A percentile compares a stretch with the other conserved stretches of the same genome.
These are phyloP conservation scores for Caenorhabditis sinica DNA, from an alignment of 2,888 invertebrate genomes.

Conservation along the genomic window DNA sequence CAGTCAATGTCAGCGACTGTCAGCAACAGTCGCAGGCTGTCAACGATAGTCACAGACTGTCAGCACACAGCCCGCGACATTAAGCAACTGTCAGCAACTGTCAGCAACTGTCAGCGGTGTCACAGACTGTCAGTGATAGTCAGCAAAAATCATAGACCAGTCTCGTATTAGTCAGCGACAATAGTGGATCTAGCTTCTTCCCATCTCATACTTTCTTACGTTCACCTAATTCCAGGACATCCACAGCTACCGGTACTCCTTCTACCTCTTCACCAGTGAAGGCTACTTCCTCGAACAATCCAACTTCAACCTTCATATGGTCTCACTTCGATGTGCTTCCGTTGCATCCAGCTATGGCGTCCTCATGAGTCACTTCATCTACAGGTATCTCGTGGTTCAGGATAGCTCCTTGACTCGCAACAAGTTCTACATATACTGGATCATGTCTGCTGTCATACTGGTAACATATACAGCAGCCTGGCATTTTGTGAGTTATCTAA, in stretches of 20 bases:
- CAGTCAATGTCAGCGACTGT: no score
- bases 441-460: background rate
- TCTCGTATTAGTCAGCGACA: no score
- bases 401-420: background rate
- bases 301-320: background rate
- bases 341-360: slow-evolving; percentile 23
- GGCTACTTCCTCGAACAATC: slow-evolving; percentile 17
- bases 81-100: no score
- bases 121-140: no score
- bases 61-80: no score
- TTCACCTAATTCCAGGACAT: background rate
- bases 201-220: no score
- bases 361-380: slow-evolving; percentile 42
- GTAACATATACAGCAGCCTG: background rate
- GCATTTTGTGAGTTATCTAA: slow-evolving; percentile 3
- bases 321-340: slow-evolving; percentile 10
- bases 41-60: no score
- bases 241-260: slow-evolving; percentile 24
- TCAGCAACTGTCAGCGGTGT: no score
- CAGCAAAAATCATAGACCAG: no score
- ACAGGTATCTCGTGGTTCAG: slow-evolving; percentile 22
- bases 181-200: no score
- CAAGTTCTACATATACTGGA: slow-evolving; percentile 16
- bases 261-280: slow-evolving; percentile 4
- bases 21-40: no score